Conservation (phyloP, 2,888 invertebrate genomes). For the Atethmia centrago region DNA sequence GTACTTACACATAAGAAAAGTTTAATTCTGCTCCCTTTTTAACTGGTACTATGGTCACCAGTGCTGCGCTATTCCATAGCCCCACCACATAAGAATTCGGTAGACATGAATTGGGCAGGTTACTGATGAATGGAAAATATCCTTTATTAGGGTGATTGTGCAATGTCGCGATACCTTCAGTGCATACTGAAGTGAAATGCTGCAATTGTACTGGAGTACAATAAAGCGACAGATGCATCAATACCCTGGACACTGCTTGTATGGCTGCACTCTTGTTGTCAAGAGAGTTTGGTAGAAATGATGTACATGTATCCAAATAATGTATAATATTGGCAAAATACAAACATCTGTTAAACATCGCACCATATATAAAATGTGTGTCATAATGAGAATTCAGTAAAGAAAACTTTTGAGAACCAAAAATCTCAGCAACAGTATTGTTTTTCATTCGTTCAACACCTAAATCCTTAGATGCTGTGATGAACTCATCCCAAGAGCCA, state of each 20-base stretch:
- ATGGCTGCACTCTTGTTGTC: slow-evolving; percentile 34
- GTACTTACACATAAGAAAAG: slow-evolving; percentile 29
- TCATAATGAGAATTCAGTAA: slow-evolving; percentile 37
- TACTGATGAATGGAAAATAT: slow-evolving; percentile 48
- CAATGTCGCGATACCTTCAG: rapidly evolving
- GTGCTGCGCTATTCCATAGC: slow-evolving; percentile 29
- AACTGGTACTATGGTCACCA: slow-evolving; percentile 34
- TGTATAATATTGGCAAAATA: slow-evolving; percentile 37
- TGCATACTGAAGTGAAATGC: background rate
- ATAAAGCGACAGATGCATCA: slow-evolving; percentile 43
- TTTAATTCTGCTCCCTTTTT: slow-evolving; percentile 38
- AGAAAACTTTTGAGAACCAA: slow-evolving; percentile 45
- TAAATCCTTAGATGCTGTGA: slow-evolving; percentile 39
- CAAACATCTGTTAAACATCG: slow-evolving; percentile 29
- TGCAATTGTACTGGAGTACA: slow-evolving; percentile 35
- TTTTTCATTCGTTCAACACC: slow-evolving; percentile 32
- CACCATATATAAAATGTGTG: slow-evolving; percentile 35
- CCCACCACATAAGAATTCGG: slow-evolving; percentile 28
- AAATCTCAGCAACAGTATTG: slow-evolving; percentile 29
- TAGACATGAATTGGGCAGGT: slow-evolving; percentile 25
- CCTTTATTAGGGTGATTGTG: slow-evolving; percentile 20
- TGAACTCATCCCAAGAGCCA: slow-evolving; percentile 55
- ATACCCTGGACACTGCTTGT: slow-evolving; percentile 35
- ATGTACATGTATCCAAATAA: slow-evolving; percentile 38
- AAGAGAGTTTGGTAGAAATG: slow-evolving; percentile 33